Percentiles rank a stretch among this genome's conserved stretches.
phyloP scores from a whole-genome alignment of 2,797 vertebrate species.

The Aldrovandia affinis region DNA sequence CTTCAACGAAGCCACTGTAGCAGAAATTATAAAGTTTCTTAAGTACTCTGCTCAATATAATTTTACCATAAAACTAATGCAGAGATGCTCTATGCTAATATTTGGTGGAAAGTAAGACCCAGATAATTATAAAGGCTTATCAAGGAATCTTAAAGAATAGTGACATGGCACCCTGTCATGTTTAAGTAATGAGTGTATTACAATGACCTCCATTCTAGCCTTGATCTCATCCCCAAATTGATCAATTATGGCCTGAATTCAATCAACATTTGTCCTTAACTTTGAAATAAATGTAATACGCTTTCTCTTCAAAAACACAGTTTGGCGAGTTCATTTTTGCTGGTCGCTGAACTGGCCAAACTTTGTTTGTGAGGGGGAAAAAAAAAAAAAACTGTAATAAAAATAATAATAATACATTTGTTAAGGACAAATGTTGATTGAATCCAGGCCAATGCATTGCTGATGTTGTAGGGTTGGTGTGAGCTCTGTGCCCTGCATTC shows the following conservation, averaged over 20 bases:
- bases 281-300: background rate
- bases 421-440: too few relatives aligned
- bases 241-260: background rate
- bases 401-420: too few relatives aligned
- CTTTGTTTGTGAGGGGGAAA: too few relatives aligned
- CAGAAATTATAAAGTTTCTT: background rate
- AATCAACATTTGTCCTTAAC: background rate
- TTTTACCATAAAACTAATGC: conserved; percentile 69
- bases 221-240: conserved; percentile 45
- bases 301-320: background rate
- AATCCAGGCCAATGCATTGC: too few relatives aligned
- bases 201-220: conserved; percentile 71
- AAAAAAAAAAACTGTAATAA: too few relatives aligned
- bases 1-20: background rate
- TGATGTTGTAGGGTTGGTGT: too few relatives aligned
- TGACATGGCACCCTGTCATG: conserved; percentile 63
- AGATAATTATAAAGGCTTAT: conserved; percentile 66
- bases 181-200: conserved; percentile 71
- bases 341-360: too few relatives aligned
- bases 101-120: conserved; percentile 62
- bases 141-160: conserved; percentile 58
- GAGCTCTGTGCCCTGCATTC: too few relatives aligned
- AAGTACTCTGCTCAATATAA: background rate
- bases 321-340: background rate
- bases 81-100: conserved; percentile 59